Base-by-base conservation (phyloP, 2,797 vertebrate genomes). In the Aselliscus stoliczkanus region DNA sequence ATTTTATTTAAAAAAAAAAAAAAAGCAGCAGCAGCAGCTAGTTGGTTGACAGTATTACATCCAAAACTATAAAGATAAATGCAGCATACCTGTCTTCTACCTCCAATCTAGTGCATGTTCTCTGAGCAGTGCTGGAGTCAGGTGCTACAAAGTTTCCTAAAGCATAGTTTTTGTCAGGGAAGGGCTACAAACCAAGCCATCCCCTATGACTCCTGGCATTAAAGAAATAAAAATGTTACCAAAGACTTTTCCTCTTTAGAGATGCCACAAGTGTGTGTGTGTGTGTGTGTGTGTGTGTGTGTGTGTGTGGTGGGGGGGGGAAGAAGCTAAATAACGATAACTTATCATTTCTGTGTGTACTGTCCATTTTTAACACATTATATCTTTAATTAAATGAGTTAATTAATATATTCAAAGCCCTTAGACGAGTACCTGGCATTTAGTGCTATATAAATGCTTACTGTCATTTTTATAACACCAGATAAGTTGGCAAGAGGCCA, bases 121-220 rank as follows among this genome's bases (percentile, higher is more conserved):
- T 93, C 83, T 60, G 70, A 96, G 29, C 21, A 96, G 67, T 80
- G 81, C 47, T 15, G 11, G 21, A 88, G 64, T 85, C 73, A 88
- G 92, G 96, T 80, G 80, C 92, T 97, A 73, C 77, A 90, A 96
- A 69, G 64, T 97, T 97, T 88, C 83, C 82, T 67, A 88, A 95
- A 97, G 83, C 65, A 87, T 14, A 93, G 29, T 88, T 97, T 90
- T 70, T 94, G 47, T 67, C 95, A 96, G 97, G 95, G 88, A 94
- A 88, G 50, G 93, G 37, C 76, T 96, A 72, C 44, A 44, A 65
- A 47, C 52, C 27, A 56, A 76, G 56, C 25, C 87, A 96, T 77
- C 4, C 70, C 25, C 29, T 69, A 62, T 64, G 85, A 87, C 37
- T 50, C 75, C 52, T 34, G 23, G 17, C 94, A 37, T 25, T 34